phyloP scores from a whole-genome alignment of 2,797 vertebrate species.

The Galagoides demidoff region DNA sequence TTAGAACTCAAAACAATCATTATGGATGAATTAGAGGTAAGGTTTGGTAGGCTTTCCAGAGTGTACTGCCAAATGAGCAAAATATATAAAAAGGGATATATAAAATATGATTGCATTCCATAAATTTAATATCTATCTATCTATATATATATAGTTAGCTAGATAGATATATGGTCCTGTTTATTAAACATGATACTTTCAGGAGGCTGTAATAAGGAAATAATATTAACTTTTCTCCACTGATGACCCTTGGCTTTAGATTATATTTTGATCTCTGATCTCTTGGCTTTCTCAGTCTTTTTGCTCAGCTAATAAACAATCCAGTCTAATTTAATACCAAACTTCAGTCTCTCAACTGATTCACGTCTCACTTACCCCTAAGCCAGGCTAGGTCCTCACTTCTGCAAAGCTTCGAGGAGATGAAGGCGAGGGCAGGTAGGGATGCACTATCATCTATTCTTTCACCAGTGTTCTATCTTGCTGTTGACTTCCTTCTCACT shows the following conservation, averaged over 20 bases:
- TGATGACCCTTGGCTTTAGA: neutral
- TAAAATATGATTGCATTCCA: neutral
- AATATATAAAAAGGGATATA: neutral
- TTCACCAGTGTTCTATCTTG: neutral
- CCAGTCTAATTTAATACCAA: neutral
- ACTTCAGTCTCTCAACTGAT: neutral
- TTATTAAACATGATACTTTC: neutral
- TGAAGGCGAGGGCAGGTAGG: fast-evolving
- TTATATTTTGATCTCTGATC: neutral
- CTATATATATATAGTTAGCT: neutral
- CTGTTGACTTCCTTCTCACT: neutral
- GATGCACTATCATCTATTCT: too few species aligned
- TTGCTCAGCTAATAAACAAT: neutral
- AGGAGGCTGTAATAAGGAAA: neutral
- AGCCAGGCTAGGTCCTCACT: neutral
- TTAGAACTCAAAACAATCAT: neutral
- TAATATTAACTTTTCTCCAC: slow-evolving; percentile 6
- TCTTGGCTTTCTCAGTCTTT: neutral
- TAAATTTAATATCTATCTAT: neutral
- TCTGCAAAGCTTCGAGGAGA: neutral
- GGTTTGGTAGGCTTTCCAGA: neutral
- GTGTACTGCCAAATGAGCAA: neutral
- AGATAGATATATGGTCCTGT: neutral
- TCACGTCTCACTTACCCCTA: neutral
- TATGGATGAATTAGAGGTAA: neutral